Evolutionary conservation across 2,113 vertebrate species (phyloP).

Genomic region (Pluvialis apricaria): DNA sequence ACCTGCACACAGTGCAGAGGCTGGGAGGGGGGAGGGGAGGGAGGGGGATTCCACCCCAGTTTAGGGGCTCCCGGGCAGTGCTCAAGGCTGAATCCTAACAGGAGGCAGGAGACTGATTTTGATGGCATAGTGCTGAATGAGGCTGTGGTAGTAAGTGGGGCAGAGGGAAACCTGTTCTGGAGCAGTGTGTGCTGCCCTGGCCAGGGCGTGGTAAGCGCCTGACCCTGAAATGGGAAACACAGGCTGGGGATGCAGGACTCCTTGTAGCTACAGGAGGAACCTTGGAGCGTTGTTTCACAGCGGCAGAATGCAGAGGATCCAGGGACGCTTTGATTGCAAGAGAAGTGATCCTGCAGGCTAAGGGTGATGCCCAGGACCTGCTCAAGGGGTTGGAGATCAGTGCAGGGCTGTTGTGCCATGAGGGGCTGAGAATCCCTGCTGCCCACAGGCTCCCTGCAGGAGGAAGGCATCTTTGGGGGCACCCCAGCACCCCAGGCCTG

Average conservation of each 20-base stretch:
- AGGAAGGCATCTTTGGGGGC: background rate
- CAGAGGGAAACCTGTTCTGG: background rate
- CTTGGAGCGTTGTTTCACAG: background rate
- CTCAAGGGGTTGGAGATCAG: background rate
- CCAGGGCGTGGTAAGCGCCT: rapidly evolving
- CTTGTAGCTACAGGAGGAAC: background rate
- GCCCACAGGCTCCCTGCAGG: background rate
- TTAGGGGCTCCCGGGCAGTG: background rate
- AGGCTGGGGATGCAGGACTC: background rate
- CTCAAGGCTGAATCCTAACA: background rate
- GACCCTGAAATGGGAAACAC: background rate
- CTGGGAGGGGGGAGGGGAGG: too few relatives aligned
- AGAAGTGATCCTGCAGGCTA: background rate
- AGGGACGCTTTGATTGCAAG: background rate
- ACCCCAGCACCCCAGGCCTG: background rate
- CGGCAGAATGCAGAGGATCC: background rate
- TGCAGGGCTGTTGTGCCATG: background rate
- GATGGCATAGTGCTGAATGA: background rate
- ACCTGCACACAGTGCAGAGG: background rate
- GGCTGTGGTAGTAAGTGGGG: background rate
- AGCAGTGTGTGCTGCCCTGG: background rate
- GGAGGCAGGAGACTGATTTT: background rate
- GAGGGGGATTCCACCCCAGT: background rate
- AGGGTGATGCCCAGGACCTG: background rate
- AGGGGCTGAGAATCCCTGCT: background rate